These are phyloP conservation scores for Prinia subflava DNA, from an alignment of 2,113 vertebrate genomes.

Conservation along the genomic window DNA sequence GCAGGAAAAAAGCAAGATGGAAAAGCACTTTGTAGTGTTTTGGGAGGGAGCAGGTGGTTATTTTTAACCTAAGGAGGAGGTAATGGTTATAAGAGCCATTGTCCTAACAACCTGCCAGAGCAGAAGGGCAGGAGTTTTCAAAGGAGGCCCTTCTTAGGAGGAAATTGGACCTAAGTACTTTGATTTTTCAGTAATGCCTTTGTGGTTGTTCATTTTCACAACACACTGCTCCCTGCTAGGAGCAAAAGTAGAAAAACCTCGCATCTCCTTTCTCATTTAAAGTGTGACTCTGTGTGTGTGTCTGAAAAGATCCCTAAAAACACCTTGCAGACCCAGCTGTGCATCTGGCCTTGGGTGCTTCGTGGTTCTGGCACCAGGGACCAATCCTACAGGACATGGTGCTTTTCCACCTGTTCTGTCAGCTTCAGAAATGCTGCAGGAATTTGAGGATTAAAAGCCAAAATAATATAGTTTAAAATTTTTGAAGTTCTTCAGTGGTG, in stretches of 20 bases:
- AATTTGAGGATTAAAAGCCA: neutral
- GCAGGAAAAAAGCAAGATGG: neutral
- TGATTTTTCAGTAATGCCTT: conserved; percentile 8
- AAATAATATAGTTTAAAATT: neutral
- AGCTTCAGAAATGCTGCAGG: neutral
- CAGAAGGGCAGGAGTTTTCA: neutral
- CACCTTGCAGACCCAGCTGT: rapidly evolving
- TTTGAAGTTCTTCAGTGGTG: neutral
- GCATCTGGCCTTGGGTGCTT: rapidly evolving
- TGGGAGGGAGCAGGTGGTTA: neutral
- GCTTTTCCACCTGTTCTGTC: neutral
- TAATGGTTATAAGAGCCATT: neutral
- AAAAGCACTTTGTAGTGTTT: neutral
- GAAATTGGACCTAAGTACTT: neutral
- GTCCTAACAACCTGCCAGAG: neutral
- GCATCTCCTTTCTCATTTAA: conserved; percentile 1
- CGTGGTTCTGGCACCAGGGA: rapidly evolving
- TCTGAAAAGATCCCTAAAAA: neutral
- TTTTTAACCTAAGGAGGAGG: neutral
- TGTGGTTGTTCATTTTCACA: neutral
- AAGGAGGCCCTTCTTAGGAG: neutral
- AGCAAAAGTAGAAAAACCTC: conserved; percentile 34
- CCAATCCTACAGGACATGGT: rapidly evolving
- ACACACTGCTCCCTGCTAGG: neutral
- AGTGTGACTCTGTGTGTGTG: neutral